These are phyloP conservation scores for Oceanodroma leucorhoa DNA, from an alignment of 2,797 vertebrate genomes.

Conservation along the genomic window DNA sequence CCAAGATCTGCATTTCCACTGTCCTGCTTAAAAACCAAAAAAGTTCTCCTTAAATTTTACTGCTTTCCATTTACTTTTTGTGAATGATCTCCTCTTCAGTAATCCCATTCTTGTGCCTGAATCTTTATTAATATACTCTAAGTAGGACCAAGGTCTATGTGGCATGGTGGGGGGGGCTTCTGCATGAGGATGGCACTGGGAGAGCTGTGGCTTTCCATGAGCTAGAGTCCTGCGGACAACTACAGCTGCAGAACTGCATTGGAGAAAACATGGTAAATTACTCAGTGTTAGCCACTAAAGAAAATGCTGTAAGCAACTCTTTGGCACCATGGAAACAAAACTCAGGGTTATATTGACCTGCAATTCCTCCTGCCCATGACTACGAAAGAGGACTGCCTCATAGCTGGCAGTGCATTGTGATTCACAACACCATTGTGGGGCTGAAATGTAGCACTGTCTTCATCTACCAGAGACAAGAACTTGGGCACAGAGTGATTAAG, in stretches of 20 bases:
- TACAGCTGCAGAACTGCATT: neutral
- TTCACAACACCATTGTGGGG: fast-evolving
- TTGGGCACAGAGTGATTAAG: neutral
- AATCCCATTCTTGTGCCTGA: neutral
- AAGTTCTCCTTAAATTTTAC: neutral
- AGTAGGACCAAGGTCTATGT: neutral
- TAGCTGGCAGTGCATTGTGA: neutral
- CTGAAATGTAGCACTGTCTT: neutral
- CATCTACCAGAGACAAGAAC: neutral
- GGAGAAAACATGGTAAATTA: neutral
- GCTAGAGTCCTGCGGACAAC: neutral
- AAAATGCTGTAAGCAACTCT: neutral
- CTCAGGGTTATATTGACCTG: neutral
- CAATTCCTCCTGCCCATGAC: neutral
- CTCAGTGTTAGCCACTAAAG: neutral
- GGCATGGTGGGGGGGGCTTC: neutral
- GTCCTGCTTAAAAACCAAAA: neutral
- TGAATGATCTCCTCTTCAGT: neutral
- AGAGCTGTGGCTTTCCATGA: neutral
- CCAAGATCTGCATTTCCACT: neutral
- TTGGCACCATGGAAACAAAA: neutral
- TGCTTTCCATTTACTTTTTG: neutral
- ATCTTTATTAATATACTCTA: neutral
- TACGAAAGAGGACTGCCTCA: neutral
- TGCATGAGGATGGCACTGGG: neutral